Evolutionary conservation across 1,140 invertebrate genomes (phyloP).

Genomic region (Zaprionus davidi): DNA sequence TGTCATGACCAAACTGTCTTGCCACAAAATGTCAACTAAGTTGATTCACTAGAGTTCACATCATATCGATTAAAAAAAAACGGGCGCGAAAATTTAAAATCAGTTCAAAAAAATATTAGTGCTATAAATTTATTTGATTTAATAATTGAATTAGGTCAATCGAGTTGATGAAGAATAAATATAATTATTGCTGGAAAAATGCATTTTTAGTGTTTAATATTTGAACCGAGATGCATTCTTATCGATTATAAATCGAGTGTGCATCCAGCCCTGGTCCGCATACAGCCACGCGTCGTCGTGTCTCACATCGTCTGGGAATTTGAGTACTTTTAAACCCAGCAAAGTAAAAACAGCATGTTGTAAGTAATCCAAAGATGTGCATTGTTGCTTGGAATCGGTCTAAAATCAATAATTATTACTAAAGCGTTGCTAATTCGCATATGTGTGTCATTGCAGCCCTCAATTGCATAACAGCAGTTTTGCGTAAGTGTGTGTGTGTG

Average conservation of each 20-base stretch:
- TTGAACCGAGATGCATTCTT: background rate
- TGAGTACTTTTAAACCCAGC: slow-evolving; percentile 47
- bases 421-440: slow-evolving; percentile 8
- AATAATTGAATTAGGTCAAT: background rate
- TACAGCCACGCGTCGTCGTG: slow-evolving; percentile 69
- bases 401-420: background rate
- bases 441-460: slow-evolving; percentile 69
- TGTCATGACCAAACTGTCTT: background rate
- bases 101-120: background rate
- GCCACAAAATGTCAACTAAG: background rate
- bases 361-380: slow-evolving; percentile 42
- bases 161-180: background rate
- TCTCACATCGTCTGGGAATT: slow-evolving; percentile 73
- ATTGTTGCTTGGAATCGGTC: background rate
- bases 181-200: background rate
- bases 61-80: background rate
- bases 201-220: background rate
- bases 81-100: slow-evolving; percentile 19
- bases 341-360: slow-evolving; percentile 63
- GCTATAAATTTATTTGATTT: background rate
- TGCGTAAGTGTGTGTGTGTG: slow-evolving; percentile 78
- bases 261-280: slow-evolving; percentile 49
- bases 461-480: slow-evolving; percentile 79
- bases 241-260: slow-evolving; percentile 43
- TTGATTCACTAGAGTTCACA: background rate